These are phyloP conservation scores for Pseudopipra pipra DNA, from an alignment of 2,113 vertebrate species.

Conservation along the genomic window DNA sequence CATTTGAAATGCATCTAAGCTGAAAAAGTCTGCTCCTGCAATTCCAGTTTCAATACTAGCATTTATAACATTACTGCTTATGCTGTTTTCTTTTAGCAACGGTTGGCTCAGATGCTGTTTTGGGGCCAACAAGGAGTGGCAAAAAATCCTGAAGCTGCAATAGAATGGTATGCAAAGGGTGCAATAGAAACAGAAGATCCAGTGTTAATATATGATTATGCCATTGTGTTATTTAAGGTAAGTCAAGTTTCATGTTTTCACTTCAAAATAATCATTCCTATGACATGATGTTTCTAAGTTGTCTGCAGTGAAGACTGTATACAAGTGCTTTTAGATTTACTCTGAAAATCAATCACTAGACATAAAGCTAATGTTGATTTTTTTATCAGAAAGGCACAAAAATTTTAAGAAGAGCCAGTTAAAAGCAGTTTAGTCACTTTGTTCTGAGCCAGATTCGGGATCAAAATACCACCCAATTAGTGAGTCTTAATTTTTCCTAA, in stretches of 20 bases:
- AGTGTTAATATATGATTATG: slow-evolving; percentile 85
- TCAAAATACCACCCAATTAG: neutral
- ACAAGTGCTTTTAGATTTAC: neutral
- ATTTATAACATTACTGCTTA: neutral
- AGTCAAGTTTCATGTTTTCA: neutral
- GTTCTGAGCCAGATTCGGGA: neutral
- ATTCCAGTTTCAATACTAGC: neutral
- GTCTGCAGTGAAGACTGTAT: neutral
- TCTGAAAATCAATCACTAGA: neutral
- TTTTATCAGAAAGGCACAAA: neutral
- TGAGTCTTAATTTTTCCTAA: neutral
- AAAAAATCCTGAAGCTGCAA: slow-evolving; percentile 81
- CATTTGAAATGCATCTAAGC: neutral
- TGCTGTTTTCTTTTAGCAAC: slow-evolving; percentile 75
- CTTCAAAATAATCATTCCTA: neutral
- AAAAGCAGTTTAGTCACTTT: neutral
- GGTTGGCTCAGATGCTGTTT: slow-evolving; percentile 84
- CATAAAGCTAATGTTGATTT: neutral
- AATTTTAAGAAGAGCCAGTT: neutral
- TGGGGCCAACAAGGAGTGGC: slow-evolving; percentile 88
- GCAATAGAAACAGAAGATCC: slow-evolving; percentile 87
- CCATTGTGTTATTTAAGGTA: slow-evolving; percentile 91
- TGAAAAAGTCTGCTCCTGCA: neutral
- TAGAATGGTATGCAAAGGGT: slow-evolving; percentile 86
- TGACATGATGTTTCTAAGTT: neutral